phyloP scores from a whole-genome alignment of 2,113 vertebrate genomes.

The Mastomys coucha region DNA sequence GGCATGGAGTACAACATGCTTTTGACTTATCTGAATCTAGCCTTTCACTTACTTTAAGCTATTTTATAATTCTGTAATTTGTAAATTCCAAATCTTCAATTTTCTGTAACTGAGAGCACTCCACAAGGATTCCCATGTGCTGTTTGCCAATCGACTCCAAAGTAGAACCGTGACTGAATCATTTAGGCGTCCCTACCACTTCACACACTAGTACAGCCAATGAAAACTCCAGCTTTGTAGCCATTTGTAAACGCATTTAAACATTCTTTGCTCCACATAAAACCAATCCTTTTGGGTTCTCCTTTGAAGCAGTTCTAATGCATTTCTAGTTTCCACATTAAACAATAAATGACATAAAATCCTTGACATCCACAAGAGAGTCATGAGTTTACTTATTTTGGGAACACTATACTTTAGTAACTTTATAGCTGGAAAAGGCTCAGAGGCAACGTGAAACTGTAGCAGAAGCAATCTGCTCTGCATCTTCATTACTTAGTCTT shows the following conservation, averaged over 20 bases:
- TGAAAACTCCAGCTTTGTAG: neutral
- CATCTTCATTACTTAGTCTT: neutral
- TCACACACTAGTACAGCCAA: neutral
- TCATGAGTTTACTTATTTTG: slow-evolving; percentile 42
- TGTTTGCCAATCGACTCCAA: neutral
- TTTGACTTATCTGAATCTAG: slow-evolving; percentile 2
- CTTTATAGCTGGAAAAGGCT: slow-evolving; percentile 26
- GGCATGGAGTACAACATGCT: neutral
- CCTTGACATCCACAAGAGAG: slow-evolving; percentile 19
- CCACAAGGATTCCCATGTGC: neutral
- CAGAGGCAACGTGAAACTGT: neutral
- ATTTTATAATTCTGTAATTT: slow-evolving; percentile 36
- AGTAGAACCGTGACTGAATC: neutral
- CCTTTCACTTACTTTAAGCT: slow-evolving; percentile 31
- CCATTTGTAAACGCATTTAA: neutral
- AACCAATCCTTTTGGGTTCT: neutral
- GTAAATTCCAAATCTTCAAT: slow-evolving; percentile 1
- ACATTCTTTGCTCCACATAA: neutral
- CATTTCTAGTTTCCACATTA: slow-evolving; percentile 6
- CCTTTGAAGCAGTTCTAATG: neutral
- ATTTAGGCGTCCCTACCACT: neutral
- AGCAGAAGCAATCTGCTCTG: slow-evolving; percentile 12
- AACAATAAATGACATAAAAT: slow-evolving; percentile 44
- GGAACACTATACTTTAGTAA: slow-evolving; percentile 39
- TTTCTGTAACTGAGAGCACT: slow-evolving; percentile 10